Conservation (phyloP, 2,113 vertebrate species). For the Paramormyrops kingsleyae region DNA sequence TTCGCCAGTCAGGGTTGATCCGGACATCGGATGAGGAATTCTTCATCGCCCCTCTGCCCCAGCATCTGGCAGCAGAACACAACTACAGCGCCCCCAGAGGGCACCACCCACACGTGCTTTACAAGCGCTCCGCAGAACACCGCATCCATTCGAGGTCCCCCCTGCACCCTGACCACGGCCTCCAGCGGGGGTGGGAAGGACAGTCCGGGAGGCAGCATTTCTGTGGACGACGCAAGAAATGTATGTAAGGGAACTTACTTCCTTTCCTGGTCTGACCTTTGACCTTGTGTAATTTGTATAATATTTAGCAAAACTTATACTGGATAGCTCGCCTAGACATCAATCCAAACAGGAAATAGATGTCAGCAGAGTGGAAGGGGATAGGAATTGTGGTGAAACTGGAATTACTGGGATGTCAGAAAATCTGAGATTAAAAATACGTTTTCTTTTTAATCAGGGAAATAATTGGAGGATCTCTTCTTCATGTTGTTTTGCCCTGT, state of each 20-base stretch:
- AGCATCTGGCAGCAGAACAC: slow-evolving; percentile 74
- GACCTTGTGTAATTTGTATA: not conserved
- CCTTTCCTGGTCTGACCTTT: slow-evolving; percentile 41
- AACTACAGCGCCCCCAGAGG: slow-evolving; percentile 76
- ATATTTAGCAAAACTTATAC: not conserved
- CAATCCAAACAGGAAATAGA: not conserved
- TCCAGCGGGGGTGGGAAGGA: slow-evolving; percentile 49
- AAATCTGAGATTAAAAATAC: not conserved
- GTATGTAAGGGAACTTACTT: slow-evolving; percentile 94
- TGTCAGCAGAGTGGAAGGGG: not conserved
- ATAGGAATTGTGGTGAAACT: not conserved
- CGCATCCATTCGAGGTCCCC: slow-evolving; percentile 48
- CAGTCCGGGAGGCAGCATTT: slow-evolving; percentile 81
- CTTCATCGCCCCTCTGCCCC: slow-evolving; percentile 84
- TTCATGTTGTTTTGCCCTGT: not conserved
- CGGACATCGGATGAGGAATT: slow-evolving; percentile 77
- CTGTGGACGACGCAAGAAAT: slow-evolving; percentile 98
- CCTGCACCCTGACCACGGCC: slow-evolving; percentile 42
- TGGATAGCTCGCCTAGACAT: not conserved
- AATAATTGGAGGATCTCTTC: not conserved
- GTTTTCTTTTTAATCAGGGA: not conserved
- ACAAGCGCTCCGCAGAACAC: slow-evolving; percentile 80
- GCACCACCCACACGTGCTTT: slow-evolving; percentile 85
- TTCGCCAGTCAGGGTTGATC: slow-evolving; percentile 59
- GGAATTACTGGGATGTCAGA: not conserved